These are phyloP conservation scores for Verasper variegatus DNA, from an alignment of 2,113 vertebrate genomes.

Conservation along the genomic window DNA sequence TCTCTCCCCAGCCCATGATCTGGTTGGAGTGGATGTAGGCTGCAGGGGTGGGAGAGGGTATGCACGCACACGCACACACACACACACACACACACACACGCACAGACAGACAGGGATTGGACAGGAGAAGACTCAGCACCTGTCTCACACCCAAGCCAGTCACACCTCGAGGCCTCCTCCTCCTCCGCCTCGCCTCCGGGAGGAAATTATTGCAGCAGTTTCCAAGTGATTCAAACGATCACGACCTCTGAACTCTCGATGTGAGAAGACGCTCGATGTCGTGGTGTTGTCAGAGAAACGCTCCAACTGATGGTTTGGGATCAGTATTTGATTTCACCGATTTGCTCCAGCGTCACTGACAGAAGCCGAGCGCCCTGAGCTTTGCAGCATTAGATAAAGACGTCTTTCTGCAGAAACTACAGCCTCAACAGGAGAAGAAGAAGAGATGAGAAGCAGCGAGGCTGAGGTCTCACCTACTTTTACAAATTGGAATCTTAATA, in stretches of 20 bases:
- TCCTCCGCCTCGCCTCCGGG: slow-evolving; percentile 60
- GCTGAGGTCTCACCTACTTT: too few relatives aligned
- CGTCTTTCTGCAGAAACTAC: too few relatives aligned
- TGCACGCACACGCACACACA: slow-evolving; percentile 1
- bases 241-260: background rate
- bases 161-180: slow-evolving; percentile 60
- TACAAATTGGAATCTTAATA: too few relatives aligned
- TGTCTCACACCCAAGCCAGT: slow-evolving; percentile 66
- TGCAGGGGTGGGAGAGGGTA: slow-evolving; percentile 73
- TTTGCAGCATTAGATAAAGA: too few relatives aligned
- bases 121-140: slow-evolving; percentile 70
- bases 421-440: too few relatives aligned
- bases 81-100: background rate
- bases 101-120: slow-evolving; percentile 34
- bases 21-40: slow-evolving; percentile 99
- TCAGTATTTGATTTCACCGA: background rate
- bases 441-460: too few relatives aligned
- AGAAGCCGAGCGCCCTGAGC: too few relatives aligned
- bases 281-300: background rate
- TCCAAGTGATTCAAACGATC: slow-evolving; percentile 55
- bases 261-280: background rate
- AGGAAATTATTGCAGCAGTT: slow-evolving; percentile 85
- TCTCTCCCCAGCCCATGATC: slow-evolving; percentile 99
- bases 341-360: background rate
- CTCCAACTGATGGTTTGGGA: too few relatives aligned